phyloP scores from a whole-genome alignment of 2,113 vertebrate species.

The Salvelinus sp. region DNA sequence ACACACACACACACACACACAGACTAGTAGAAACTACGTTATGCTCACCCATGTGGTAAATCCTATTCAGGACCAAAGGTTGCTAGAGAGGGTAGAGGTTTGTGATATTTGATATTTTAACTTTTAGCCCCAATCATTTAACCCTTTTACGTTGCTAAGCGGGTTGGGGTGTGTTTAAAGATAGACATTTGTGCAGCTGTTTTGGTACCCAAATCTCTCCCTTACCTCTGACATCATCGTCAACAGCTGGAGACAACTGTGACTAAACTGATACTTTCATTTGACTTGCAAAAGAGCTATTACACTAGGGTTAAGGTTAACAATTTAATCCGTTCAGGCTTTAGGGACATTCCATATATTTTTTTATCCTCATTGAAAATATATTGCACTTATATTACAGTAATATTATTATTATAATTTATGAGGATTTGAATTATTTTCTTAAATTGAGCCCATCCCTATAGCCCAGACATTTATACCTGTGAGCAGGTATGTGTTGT shows the following conservation, averaged over 20 bases:
- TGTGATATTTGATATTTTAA: slow-evolving; percentile 56
- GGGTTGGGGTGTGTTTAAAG: slow-evolving; percentile 54
- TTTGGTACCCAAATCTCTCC: slow-evolving; percentile 53
- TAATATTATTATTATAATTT: no score
- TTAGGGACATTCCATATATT: no score
- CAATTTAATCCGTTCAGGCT: no score
- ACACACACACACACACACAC: slow-evolving; percentile 60
- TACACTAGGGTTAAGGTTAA: no score
- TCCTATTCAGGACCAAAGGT: slow-evolving; percentile 47
- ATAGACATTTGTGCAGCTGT: slow-evolving; percentile 54
- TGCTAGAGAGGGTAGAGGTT: slow-evolving; percentile 51
- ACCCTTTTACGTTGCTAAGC: slow-evolving; percentile 63
- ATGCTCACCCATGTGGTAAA: slow-evolving; percentile 56
- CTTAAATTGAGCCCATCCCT: no score
- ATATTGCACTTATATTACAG: no score
- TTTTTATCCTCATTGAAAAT: no score
- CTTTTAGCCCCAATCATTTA: slow-evolving; percentile 37
- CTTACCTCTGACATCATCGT: slow-evolving; percentile 50
- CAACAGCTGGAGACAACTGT: slow-evolving; percentile 60
- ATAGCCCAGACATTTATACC: no score
- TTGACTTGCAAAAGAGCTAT: no score
- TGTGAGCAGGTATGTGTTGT: no score
- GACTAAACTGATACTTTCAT: slow-evolving; percentile 29
- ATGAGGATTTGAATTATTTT: no score
- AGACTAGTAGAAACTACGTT: slow-evolving; percentile 51